phyloP scores from a whole-genome alignment of 2,113 vertebrate genomes.

The Actinemys pallida region DNA sequence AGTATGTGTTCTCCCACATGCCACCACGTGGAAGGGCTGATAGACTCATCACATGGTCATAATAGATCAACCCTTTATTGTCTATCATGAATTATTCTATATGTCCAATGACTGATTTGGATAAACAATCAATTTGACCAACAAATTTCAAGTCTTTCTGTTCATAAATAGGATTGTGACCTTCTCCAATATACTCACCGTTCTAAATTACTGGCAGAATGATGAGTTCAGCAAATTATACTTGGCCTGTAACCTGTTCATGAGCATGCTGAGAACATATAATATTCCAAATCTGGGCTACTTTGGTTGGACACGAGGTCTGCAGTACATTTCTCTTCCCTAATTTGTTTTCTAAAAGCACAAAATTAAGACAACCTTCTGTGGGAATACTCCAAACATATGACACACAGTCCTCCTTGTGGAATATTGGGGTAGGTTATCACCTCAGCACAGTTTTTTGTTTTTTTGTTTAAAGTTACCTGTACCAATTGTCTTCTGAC shows the following conservation, averaged over 20 bases:
- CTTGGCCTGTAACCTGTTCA: background rate
- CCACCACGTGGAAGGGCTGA: background rate
- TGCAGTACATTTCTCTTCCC: background rate
- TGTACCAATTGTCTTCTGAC: background rate
- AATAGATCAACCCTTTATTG: background rate
- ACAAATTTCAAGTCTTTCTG: background rate
- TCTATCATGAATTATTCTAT: background rate
- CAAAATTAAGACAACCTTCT: background rate
- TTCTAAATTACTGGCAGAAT: background rate
- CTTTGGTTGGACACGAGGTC: background rate
- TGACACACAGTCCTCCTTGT: background rate
- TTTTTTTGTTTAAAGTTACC: background rate
- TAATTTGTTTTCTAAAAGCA: background rate
- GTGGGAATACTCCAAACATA: background rate
- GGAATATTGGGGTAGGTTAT: background rate
- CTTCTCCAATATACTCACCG: too few relatives aligned
- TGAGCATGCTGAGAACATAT: background rate
- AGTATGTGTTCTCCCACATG: background rate
- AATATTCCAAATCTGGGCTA: background rate
- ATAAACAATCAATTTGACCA: background rate
- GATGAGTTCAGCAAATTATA: background rate
- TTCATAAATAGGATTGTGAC: background rate
- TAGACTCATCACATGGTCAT: background rate
- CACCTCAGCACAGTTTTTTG: background rate
- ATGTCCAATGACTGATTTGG: background rate